Percentiles rank a stretch among this genome's conserved stretches.
Evolutionary conservation across 1,140 invertebrate species (phyloP).

Genomic region (Aphelenchoides fujianensis): DNA sequence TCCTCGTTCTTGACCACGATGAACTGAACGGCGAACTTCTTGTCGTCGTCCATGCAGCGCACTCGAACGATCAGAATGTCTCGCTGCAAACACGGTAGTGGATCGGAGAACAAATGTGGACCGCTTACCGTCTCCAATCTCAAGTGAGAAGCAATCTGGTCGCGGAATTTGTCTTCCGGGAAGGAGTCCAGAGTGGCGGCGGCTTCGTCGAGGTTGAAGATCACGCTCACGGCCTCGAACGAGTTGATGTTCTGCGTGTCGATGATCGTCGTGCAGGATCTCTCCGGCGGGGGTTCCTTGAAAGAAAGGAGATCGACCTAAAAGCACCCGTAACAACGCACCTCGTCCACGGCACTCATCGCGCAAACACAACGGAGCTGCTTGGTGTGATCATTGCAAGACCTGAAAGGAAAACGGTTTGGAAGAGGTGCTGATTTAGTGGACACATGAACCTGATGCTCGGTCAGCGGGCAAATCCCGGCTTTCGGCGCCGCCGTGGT

Average conservation of each 20-base stretch:
- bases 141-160: slow-evolving; percentile 7
- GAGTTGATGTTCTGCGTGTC: slow-evolving; percentile 9
- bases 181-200: neutral
- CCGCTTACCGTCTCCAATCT: slow-evolving; percentile 16
- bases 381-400: slow-evolving; percentile 13
- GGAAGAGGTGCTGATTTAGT: no score
- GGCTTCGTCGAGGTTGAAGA: slow-evolving; percentile 13
- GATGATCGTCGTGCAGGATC: slow-evolving; percentile 7
- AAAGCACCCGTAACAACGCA: slow-evolving; percentile 5
- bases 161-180: slow-evolving; percentile 18
- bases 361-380: slow-evolving; percentile 21
- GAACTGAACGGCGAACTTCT: slow-evolving; percentile 22
- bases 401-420: no score
- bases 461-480: slow-evolving; percentile 6
- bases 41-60: slow-evolving; percentile 12
- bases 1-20: slow-evolving; percentile 25
- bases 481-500: neutral
- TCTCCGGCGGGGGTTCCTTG: slow-evolving; percentile 19
- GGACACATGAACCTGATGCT: slow-evolving; percentile 20
- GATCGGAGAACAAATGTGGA: no score
- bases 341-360: slow-evolving; percentile 1
- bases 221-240: slow-evolving; percentile 18
- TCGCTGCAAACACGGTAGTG: neutral
- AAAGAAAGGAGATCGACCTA: neutral
- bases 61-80: slow-evolving; percentile 20